phyloP scores from a whole-genome alignment of 1,140 invertebrate species.

The Ditylenchus dipsaci region DNA sequence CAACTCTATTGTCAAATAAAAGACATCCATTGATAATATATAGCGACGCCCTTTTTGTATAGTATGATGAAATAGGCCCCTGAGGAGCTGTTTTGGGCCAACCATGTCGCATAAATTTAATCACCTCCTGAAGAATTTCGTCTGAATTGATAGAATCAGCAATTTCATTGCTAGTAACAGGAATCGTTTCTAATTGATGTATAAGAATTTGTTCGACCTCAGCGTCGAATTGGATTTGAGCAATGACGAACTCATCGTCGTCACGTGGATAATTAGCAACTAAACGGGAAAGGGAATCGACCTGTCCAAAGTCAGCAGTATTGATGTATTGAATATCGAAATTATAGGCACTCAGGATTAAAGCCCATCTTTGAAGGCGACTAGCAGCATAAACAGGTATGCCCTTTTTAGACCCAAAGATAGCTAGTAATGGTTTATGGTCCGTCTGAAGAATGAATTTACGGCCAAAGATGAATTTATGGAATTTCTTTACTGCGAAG shows the following conservation, averaged over 20 bases:
- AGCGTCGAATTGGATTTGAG: constrained; percentile 8
- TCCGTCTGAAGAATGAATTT: constrained; percentile 13
- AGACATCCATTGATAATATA: constrained; percentile 5
- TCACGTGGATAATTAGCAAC: constrained; percentile 9
- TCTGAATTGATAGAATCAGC: background rate
- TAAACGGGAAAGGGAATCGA: constrained; percentile 10
- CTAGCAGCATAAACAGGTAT: constrained; percentile 13
- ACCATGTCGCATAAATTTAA: background rate
- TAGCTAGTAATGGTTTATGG: constrained; percentile 18
- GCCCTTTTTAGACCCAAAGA: constrained; percentile 18
- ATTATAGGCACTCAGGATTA: constrained; percentile 12
- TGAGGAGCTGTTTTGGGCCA: background rate
- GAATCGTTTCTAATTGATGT: background rate
- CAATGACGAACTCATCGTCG: constrained; percentile 18
- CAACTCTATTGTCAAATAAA: constrained; percentile 54
- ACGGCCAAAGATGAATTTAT: constrained; percentile 16
- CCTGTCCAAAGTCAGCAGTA: constrained; percentile 13
- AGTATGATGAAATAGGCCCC: background rate
- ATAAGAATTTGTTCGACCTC: constrained; percentile 4
- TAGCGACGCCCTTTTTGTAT: too few relatives aligned
- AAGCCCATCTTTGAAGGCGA: constrained; percentile 13
- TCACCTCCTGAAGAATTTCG: background rate
- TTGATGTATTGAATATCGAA: constrained; percentile 20
- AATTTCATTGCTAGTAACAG: constrained; percentile 2
- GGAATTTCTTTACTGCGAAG: constrained; percentile 18